Conservation (phyloP, 2,797 vertebrate species). For the Gallinago nigripennis region DNA sequence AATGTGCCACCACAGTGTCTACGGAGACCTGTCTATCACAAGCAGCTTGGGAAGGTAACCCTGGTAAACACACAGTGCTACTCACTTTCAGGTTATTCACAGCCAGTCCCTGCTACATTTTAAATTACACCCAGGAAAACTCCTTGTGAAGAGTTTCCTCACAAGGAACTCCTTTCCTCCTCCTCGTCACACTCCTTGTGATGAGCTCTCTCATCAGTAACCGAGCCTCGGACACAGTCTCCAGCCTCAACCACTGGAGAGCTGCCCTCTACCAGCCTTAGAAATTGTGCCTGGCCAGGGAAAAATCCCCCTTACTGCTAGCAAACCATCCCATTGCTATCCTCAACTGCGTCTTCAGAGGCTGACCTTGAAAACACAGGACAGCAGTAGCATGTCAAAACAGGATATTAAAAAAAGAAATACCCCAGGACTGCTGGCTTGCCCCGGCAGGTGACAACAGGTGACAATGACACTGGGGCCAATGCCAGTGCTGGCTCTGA, state of each 20-base stretch:
- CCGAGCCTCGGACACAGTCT: neutral
- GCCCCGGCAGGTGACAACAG: accelerated
- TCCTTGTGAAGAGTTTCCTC: neutral
- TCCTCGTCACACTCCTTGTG: no score
- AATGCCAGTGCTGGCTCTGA: accelerated
- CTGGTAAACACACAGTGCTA: neutral
- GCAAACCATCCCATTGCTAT: neutral
- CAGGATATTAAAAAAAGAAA: neutral
- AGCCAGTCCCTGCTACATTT: neutral
- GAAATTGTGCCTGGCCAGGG: neutral
- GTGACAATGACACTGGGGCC: accelerated
- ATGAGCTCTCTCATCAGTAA: neutral
- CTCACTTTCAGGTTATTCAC: neutral
- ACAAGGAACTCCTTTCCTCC: no score
- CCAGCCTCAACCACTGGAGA: neutral
- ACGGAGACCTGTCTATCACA: neutral
- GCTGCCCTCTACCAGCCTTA: neutral
- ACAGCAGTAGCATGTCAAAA: no score
- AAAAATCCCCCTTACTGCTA: neutral
- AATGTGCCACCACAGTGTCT: no score
- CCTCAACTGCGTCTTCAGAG: neutral
- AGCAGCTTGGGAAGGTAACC: neutral
- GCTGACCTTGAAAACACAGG: neutral
- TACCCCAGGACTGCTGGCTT: neutral
- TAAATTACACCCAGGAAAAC: neutral